phyloP scores from a whole-genome alignment of 2,113 vertebrate species.

The Campylomormyrus tamandua region DNA sequence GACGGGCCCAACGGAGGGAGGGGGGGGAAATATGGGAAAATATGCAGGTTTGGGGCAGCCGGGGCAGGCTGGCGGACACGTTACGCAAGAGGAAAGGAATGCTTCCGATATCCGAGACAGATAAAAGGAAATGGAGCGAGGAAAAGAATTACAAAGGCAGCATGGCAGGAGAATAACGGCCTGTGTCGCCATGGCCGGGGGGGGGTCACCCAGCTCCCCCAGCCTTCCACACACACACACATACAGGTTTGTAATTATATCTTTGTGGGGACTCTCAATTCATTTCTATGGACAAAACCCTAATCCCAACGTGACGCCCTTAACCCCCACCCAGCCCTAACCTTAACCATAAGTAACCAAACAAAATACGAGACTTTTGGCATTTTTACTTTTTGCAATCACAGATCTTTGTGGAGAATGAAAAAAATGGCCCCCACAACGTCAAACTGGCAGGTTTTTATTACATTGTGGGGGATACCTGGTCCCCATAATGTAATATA shows the following conservation, averaged over 20 bases:
- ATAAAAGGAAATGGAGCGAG: background rate
- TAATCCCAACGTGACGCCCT: too few species aligned
- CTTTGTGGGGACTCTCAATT: too few species aligned
- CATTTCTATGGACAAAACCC: too few species aligned
- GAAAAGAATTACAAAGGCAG: background rate
- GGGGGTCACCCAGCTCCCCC: background rate
- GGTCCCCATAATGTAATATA: too few species aligned
- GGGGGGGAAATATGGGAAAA: background rate
- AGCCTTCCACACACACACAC: background rate
- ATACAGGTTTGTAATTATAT: background rate
- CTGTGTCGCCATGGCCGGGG: background rate
- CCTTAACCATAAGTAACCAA: too few species aligned
- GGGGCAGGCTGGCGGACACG: background rate
- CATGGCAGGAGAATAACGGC: background rate
- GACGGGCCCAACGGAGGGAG: background rate
- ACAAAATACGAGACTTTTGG: too few species aligned
- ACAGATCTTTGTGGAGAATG: too few species aligned
- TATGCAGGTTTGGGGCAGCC: background rate
- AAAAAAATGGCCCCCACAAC: too few species aligned
- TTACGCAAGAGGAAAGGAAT: slow-evolving; percentile 13
- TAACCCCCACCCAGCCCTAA: too few species aligned
- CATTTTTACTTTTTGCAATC: too few species aligned
- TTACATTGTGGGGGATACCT: too few species aligned
- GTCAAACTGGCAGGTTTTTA: too few species aligned
- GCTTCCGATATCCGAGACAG: slow-evolving; percentile 1